phyloP scores from a whole-genome alignment of 1,140 invertebrate genomes.

The Eubasilissa regina region DNA sequence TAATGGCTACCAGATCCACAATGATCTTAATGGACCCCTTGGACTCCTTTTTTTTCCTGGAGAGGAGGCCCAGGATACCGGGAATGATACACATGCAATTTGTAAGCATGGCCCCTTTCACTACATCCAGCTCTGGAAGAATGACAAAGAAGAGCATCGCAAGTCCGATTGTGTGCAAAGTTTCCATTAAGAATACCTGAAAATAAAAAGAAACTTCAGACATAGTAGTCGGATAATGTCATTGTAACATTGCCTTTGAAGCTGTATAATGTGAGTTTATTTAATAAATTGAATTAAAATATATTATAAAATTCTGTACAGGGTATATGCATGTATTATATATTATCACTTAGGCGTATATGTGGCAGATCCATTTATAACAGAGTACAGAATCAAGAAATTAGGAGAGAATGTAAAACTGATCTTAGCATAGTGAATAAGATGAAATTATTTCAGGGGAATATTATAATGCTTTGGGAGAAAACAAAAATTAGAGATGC shows the following conservation, averaged over 20 bases:
- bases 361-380: no score
- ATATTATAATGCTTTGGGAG: no score
- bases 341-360: no score
- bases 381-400: no score
- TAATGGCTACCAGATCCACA: conserved; percentile 86
- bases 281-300: background rate
- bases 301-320: background rate
- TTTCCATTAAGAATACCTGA: conserved; percentile 86
- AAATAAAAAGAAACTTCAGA: background rate
- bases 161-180: conserved; percentile 88
- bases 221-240: no score
- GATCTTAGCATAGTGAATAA: no score
- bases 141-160: conserved; percentile 89
- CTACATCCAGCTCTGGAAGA: conserved; percentile 91
- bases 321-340: no score
- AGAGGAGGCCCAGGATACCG: conserved; percentile 79
- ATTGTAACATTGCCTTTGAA: no score
- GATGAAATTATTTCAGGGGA: no score
- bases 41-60: conserved; percentile 85
- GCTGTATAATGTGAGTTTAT: background rate
- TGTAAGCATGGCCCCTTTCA: conserved; percentile 94
- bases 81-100: conserved; percentile 95
- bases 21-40: conserved; percentile 84
- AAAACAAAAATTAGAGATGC: no score
- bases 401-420: no score